phyloP scores from a whole-genome alignment of 2,888 invertebrate species.

The Dryadula phaetusa region DNA sequence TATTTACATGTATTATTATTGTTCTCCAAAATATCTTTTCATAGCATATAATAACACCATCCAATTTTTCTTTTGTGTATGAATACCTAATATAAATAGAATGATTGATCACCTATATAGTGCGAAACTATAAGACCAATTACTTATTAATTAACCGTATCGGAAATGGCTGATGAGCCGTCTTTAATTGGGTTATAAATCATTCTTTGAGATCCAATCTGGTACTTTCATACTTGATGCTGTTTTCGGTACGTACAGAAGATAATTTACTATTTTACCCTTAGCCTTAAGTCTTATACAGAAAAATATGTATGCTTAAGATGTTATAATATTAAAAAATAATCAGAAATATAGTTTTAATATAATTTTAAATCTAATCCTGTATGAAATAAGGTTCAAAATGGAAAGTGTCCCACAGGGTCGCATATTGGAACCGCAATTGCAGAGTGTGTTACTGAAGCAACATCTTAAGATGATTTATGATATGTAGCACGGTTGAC shows the following conservation, averaged over 20 bases:
- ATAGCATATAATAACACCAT: slow-evolving; percentile 5
- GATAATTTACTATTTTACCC: slow-evolving; percentile 77
- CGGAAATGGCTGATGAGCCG: slow-evolving; percentile 64
- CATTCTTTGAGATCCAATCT: slow-evolving; percentile 56
- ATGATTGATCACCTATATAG: slow-evolving; percentile 37
- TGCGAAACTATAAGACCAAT: slow-evolving; percentile 48
- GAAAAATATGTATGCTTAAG: slow-evolving; percentile 64
- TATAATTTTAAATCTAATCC: slow-evolving; percentile 49
- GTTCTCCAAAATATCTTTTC: slow-evolving; percentile 15
- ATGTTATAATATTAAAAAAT: slow-evolving; percentile 49
- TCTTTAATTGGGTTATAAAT: slow-evolving; percentile 79
- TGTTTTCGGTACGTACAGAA: slow-evolving; percentile 66
- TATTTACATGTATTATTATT: no score
- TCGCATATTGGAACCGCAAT: slow-evolving; percentile 55
- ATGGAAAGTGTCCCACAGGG: slow-evolving; percentile 50
- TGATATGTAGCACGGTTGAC: slow-evolving; percentile 79
- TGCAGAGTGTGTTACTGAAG: slow-evolving; percentile 70
- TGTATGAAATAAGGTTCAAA: slow-evolving; percentile 45
- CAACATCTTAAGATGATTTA: slow-evolving; percentile 83
- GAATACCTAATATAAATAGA: slow-evolving; percentile 36
- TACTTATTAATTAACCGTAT: slow-evolving; percentile 62
- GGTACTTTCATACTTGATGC: slow-evolving; percentile 52
- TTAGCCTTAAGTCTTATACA: slow-evolving; percentile 60
- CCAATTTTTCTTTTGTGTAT: slow-evolving; percentile 30
- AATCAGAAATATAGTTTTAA: slow-evolving; percentile 43